Base-by-base conservation (phyloP, 2,797 vertebrate species). In the Siniperca obscura region DNA sequence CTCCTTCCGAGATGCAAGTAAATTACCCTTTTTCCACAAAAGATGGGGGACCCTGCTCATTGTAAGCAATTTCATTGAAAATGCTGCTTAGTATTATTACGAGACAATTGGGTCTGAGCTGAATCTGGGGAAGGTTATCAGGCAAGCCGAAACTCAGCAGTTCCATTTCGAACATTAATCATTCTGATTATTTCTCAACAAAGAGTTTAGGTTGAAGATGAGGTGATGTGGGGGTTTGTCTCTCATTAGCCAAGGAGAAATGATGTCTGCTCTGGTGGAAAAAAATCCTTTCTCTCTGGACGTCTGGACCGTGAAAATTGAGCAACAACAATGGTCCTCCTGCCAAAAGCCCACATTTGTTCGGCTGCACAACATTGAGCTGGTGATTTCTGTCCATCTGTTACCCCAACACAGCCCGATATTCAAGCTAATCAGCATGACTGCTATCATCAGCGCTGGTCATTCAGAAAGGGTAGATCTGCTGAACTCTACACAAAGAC, bases 361-460 rank as follows among this genome's bases (percentile, higher is more conserved):
- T 88, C 77, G 64, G 89, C 87, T 85, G 81, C 86, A 86, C 91
- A 89, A 90, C 92, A 90, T 60, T 89, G 91, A 93, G 89, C 88
- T 70, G 69, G 62, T 93, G 90, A 94, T 93, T 94, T 92, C 87
- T 85, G 82, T 89, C 94, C 94, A 94, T 95, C 94, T 95, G 94
- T 91, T 93, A 50, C 88, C 74, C 61, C 76, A 8, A 83, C 87
- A 80, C 83, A 82, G 87, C 70, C 85, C 17, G 34, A 89, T 89
- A 87, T 84, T 88, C 82, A 64, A 80, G 88, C 86, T 92, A 91
- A 94, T 94, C 91, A 86, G 86, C 86, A 67, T 80, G 83, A 90
- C 87, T 65, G 74, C 85, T 64, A 52, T 83, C 88, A 85, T 87
- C 82, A 83, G 80, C 34, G 21, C 34, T 7, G 57, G 82, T 74